phyloP scores from a whole-genome alignment of 1,140 invertebrate species.

The Anoplophora glabripennis region DNA sequence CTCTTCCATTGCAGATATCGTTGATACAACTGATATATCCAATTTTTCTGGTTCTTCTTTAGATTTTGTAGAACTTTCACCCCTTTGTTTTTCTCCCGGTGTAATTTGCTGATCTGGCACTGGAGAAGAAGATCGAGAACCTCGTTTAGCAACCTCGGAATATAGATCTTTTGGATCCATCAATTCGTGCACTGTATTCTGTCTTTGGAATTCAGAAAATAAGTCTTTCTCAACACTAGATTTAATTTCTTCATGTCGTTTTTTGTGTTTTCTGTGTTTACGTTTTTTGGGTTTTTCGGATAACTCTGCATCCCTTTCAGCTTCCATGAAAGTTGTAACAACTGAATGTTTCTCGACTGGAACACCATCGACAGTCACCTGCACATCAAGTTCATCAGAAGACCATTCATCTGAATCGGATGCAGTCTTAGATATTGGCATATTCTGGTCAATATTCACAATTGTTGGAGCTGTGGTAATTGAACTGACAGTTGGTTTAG shows the following conservation, averaged over 20 bases:
- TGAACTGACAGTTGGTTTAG: neutral
- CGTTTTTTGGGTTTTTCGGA: constrained; percentile 17
- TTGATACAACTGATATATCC: too few species aligned
- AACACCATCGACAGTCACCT: constrained; percentile 36
- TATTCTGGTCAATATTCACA: neutral
- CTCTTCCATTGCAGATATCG: too few species aligned
- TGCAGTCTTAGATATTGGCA: neutral
- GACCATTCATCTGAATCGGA: constrained; percentile 31
- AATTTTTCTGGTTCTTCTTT: too few species aligned
- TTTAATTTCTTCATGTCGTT: constrained; percentile 16
- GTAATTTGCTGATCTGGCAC: neutral
- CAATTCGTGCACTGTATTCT: constrained; percentile 23
- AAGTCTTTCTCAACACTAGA: constrained; percentile 29
- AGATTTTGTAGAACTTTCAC: too few species aligned
- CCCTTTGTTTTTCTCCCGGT: too few species aligned
- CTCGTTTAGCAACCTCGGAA: constrained; percentile 37
- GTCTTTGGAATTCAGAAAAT: constrained; percentile 33
- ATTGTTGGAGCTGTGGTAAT: neutral
- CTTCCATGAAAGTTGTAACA: constrained; percentile 24
- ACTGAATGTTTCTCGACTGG: constrained; percentile 26
- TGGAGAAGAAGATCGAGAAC: constrained; percentile 38
- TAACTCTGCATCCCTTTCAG: constrained; percentile 23
- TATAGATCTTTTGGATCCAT: constrained; percentile 35
- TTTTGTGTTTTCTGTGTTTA: constrained; percentile 31
- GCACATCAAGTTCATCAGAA: constrained; percentile 30